These are phyloP conservation scores for Thalpophila matura DNA, from an alignment of 2,888 invertebrate species.

Conservation along the genomic window DNA sequence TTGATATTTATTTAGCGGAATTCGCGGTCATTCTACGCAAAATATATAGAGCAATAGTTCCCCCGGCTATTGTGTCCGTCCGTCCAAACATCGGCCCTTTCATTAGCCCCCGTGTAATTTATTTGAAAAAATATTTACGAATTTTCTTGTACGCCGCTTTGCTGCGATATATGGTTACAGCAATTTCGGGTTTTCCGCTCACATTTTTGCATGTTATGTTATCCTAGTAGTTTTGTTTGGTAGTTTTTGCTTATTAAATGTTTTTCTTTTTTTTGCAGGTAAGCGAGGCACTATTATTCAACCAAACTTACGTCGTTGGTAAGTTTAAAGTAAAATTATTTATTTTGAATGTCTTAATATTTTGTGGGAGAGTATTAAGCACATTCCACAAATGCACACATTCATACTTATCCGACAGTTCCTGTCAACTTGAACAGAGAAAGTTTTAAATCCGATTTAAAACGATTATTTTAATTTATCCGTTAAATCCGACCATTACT, in stretches of 20 bases:
- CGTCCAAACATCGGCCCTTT: slow-evolving; percentile 68
- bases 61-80: slow-evolving; percentile 58
- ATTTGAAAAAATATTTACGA: slow-evolving; percentile 70
- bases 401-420: slow-evolving; percentile 9
- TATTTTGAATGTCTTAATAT: neutral
- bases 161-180: slow-evolving; percentile 56
- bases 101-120: slow-evolving; percentile 74
- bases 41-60: slow-evolving; percentile 75
- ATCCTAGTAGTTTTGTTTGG: slow-evolving; percentile 52
- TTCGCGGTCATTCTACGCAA: slow-evolving; percentile 74
- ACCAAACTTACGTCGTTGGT: slow-evolving; percentile 29
- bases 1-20: slow-evolving; percentile 74
- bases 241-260: slow-evolving; percentile 48
- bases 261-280: slow-evolving; percentile 74
- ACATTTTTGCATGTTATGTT: slow-evolving; percentile 67
- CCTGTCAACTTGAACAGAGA: slow-evolving; percentile 29
- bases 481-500: slow-evolving; percentile 69
- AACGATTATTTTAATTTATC: slow-evolving; percentile 67
- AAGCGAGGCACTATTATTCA: slow-evolving; percentile 66
- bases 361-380: slow-evolving; percentile 3
- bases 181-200: slow-evolving; percentile 43
- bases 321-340: slow-evolving; percentile 36
- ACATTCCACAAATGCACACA: slow-evolving; percentile 16
- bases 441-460: slow-evolving; percentile 59
- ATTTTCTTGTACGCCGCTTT: slow-evolving; percentile 63